A percentile compares a stretch with the other conserved stretches of the same genome.
phyloP scores from a whole-genome alignment of 2,888 invertebrate species.

The Oscheius sp. region DNA sequence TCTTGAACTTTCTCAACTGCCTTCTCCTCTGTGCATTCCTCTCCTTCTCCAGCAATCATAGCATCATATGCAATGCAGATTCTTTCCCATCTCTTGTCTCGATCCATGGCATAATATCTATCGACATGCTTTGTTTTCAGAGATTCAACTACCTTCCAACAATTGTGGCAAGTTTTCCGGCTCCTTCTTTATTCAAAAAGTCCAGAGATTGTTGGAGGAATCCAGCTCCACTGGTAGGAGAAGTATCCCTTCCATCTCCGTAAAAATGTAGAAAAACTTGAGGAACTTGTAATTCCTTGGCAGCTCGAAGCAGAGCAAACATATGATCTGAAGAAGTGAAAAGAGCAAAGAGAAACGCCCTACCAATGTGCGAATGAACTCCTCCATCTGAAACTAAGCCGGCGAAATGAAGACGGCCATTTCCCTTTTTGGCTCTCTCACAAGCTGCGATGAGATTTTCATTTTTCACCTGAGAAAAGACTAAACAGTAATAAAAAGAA shows the following conservation, averaged over 20 bases:
- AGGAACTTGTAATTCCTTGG: slow-evolving; percentile 71
- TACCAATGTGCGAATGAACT: slow-evolving; percentile 72
- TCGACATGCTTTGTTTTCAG: background rate
- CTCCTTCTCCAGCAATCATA: slow-evolving; percentile 71
- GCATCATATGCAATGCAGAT: slow-evolving; percentile 72
- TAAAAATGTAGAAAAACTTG: slow-evolving; percentile 72
- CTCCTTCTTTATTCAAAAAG: slow-evolving; percentile 59
- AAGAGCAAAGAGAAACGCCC: background rate
- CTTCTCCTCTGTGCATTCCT: slow-evolving; percentile 64
- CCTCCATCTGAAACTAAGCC: slow-evolving; percentile 72
- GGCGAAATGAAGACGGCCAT: slow-evolving; percentile 72
- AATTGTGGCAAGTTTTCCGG: slow-evolving; percentile 71
- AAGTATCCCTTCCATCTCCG: slow-evolving; percentile 71
- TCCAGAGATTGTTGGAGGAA: slow-evolving; percentile 69
- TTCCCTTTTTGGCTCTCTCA: slow-evolving; percentile 70
- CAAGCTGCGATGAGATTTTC: slow-evolving; percentile 70
- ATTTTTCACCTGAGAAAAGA: slow-evolving; percentile 67
- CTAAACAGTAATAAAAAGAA: background rate
- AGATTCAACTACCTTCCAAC: slow-evolving; percentile 59
- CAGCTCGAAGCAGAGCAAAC: slow-evolving; percentile 71
- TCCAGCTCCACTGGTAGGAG: slow-evolving; percentile 71
- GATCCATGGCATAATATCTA: slow-evolving; percentile 73
- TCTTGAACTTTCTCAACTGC: slow-evolving; percentile 63
- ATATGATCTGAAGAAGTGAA: slow-evolving; percentile 68
- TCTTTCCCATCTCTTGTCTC: slow-evolving; percentile 70